These are phyloP conservation scores for Polyodon spathula DNA, from an alignment of 2,113 vertebrate species.

Conservation along the genomic window DNA sequence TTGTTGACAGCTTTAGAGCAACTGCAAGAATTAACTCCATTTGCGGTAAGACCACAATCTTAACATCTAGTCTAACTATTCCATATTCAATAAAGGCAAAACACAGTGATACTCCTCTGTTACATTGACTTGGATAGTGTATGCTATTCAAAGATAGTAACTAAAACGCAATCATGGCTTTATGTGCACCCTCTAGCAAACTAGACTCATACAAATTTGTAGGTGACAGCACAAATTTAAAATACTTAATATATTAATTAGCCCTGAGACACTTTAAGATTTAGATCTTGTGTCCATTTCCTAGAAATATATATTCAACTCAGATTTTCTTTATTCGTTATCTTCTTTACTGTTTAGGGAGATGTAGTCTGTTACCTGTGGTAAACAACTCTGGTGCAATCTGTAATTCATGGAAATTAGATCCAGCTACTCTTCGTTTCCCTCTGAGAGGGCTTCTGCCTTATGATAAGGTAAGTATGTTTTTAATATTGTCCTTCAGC, in stretches of 20 bases:
- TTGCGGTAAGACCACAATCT: slow-evolving; percentile 69
- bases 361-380: slow-evolving; percentile 91
- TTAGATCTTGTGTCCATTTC: no score
- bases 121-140: no score
- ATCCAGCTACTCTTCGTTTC: slow-evolving; percentile 88
- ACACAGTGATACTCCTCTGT: no score
- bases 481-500: no score
- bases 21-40: slow-evolving; percentile 98
- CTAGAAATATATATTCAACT: background rate
- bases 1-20: slow-evolving; percentile 95
- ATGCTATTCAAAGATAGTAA: no score
- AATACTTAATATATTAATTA: no score
- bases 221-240: no score
- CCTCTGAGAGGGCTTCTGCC: slow-evolving; percentile 89
- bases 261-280: background rate
- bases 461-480: slow-evolving; percentile 79
- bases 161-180: no score
- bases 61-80: no score
- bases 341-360: slow-evolving; percentile 51
- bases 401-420: slow-evolving; percentile 97
- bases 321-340: background rate
- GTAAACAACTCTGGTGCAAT: slow-evolving; percentile 97
- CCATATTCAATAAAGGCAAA: no score
- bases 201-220: no score
- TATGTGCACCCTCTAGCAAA: no score